A percentile compares a stretch with the other conserved stretches of the same genome.
phyloP scores from a whole-genome alignment of 2,113 vertebrate species.

The Excalfactoria chinensis region DNA sequence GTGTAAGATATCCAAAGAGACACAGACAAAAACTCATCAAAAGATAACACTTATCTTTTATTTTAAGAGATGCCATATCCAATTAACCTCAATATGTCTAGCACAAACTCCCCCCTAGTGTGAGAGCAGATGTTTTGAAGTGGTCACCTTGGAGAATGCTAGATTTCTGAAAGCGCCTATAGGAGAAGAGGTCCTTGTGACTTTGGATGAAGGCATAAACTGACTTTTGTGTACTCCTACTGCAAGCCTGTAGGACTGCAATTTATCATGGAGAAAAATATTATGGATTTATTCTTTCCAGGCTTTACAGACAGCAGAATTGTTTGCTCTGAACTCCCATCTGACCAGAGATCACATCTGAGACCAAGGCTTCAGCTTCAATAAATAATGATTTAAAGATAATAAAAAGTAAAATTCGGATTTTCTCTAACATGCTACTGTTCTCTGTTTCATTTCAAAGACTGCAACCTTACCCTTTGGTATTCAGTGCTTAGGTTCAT shows the following conservation, averaged over 20 bases:
- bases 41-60: background rate
- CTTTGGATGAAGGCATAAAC: background rate
- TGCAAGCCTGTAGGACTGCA: background rate
- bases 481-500: background rate
- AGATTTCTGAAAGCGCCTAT: background rate
- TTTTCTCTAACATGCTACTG: background rate
- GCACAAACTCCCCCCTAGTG: background rate
- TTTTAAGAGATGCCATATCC: background rate
- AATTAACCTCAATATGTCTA: background rate
- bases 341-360: background rate
- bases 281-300: background rate
- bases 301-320: background rate
- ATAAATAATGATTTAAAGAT: background rate
- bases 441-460: background rate
- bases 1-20: background rate
- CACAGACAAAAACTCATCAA: background rate
- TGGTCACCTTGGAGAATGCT: constrained; percentile 18
- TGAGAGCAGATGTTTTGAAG: constrained; percentile 37
- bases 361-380: background rate
- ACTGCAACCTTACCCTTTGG: background rate
- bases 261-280: background rate
- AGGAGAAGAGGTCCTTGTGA: background rate
- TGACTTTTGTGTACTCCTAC: background rate
- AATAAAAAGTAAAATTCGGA: background rate
- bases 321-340: background rate